Conservation (phyloP, 1,140 invertebrate genomes). For the Delia radicum region DNA sequence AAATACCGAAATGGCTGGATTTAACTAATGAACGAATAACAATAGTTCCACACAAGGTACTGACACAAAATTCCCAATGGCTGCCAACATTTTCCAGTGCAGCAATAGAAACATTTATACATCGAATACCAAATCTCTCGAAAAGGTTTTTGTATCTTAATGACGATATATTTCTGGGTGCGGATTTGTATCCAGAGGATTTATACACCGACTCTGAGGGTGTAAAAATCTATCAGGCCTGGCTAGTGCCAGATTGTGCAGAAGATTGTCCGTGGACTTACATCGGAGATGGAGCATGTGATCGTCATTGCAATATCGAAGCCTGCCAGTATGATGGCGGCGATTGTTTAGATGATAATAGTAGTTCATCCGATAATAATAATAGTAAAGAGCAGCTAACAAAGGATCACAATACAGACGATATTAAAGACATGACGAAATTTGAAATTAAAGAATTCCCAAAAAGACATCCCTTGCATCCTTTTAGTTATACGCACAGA, state of each 20-base stretch:
- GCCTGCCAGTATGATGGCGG: constrained; percentile 79
- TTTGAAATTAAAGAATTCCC: constrained; percentile 17
- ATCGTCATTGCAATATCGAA: constrained; percentile 72
- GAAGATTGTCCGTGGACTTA: constrained; percentile 75
- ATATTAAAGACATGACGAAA: constrained; percentile 29
- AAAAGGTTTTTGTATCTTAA: constrained; percentile 84
- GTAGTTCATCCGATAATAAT: neutral
- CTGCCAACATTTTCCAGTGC: constrained; percentile 82
- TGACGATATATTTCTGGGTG: constrained; percentile 81
- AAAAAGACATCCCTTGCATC: neutral
- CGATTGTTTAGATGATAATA: constrained; percentile 48
- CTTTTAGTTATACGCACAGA: neutral
- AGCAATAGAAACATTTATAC: constrained; percentile 68
- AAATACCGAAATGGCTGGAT: constrained; percentile 85
- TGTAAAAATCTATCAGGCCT: constrained; percentile 75
- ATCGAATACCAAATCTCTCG: constrained; percentile 76
- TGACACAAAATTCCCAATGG: constrained; percentile 64
- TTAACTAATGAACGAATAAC: constrained; percentile 71
- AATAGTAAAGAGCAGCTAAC: neutral
- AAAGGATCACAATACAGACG: neutral
- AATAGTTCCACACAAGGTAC: constrained; percentile 69
- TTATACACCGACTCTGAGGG: constrained; percentile 71
- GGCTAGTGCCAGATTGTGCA: constrained; percentile 78
- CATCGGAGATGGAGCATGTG: constrained; percentile 80
- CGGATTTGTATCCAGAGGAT: constrained; percentile 75